Evolutionary conservation across 2,888 invertebrate species (phyloP), one percentile per base, ranked within the genome.

Genomic region (Microplitis manilae): DNA sequence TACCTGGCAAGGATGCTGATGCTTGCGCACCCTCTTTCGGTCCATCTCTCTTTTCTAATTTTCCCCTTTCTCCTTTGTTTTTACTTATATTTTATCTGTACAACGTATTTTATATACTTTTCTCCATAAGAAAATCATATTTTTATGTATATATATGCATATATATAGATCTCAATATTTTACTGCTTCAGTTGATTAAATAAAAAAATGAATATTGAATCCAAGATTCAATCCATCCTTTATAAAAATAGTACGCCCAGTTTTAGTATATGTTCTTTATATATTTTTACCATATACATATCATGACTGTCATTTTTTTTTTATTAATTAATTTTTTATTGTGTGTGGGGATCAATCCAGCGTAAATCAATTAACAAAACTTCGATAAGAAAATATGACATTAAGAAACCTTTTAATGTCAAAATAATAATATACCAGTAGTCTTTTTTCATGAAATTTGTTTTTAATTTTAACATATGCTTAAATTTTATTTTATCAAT

Each of bases 1-100:
- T 87, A 87, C 86, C 86, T 83, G 68, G 79, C 77, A 68, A 77
- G 73, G 75, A 77, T 75, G 73, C 38, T 72, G 70, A 79, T 75
- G 77, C 76, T 76, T 77, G 79, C 80, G 79, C 81, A 82, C 75
- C 79, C 78, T 78, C 77, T 65, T 68, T 64, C 39, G 8, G 75
- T 65, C 75, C 77, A 78, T 75, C 75, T 73, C 77, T 76, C 68
- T 59, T 59, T 64, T 62, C 71, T 50, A 75, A 67, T 75, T 68
- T 68, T 73, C 77, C 62, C 59, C 67, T 75, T 61, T 15, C 74
- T 74, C 71, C 76, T 39, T 61, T 73, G 64, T 68, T 72, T 74
- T 73, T 30, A 73, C 64, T 38, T 72, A 38, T 41, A 71, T 20
- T 61, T 20, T 59, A 20, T 9, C 9, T 13, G 13, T 5, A 50